phyloP scores from a whole-genome alignment of 2,797 vertebrate genomes.

The Aphelocoma californica region DNA sequence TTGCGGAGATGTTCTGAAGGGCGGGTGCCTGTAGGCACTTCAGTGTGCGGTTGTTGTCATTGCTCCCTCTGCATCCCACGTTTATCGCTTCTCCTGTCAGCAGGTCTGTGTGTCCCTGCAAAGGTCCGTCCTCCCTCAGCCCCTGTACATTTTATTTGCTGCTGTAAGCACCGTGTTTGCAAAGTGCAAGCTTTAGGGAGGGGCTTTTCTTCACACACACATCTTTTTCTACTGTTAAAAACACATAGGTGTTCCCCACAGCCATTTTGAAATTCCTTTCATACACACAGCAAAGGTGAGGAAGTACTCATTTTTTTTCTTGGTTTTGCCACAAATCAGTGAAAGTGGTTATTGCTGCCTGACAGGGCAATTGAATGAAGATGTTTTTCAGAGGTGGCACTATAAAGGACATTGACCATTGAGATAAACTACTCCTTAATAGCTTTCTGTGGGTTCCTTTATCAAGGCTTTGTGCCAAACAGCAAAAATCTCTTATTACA shows the following conservation, averaged over 20 bases:
- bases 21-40: not conserved
- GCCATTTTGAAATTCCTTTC: not conserved
- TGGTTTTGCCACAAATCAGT: constrained; percentile 16
- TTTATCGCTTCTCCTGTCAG: not conserved
- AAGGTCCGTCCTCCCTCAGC: not conserved
- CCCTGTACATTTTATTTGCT: not conserved
- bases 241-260: not conserved
- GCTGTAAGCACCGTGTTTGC: not conserved
- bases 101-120: not conserved
- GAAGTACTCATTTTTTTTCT: not conserved
- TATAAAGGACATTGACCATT: not conserved
- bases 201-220: not conserved
- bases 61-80: not conserved
- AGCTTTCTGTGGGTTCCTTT: not conserved
- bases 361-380: not conserved
- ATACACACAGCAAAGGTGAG: not conserved
- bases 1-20: not conserved
- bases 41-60: fast-evolving
- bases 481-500: not conserved
- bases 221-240: not conserved
- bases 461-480: not conserved
- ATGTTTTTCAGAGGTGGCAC: not conserved
- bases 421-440: not conserved
- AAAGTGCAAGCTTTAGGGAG: not conserved
- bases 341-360: not conserved